Conservation (phyloP, 2,888 invertebrate species). For the Augochlorella aurata region DNA sequence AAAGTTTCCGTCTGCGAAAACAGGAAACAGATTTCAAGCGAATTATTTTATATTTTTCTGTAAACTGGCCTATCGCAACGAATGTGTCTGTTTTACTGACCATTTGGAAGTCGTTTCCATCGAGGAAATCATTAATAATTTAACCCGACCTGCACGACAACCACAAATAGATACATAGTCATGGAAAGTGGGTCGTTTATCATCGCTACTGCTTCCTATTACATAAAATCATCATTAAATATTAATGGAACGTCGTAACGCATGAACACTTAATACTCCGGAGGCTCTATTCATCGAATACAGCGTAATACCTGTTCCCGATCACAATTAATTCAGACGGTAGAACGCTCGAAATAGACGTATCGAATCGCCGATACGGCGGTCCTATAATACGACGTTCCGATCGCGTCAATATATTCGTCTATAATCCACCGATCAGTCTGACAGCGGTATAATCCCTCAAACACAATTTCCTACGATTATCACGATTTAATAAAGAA, state of each 20-base stretch:
- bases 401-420: neutral
- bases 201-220: slow-evolving; percentile 4
- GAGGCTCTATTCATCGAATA: neutral
- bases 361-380: neutral
- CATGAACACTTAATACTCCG: neutral
- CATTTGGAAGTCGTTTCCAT: neutral
- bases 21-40: neutral
- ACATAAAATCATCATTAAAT: slow-evolving; percentile 5
- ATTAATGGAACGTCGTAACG: slow-evolving; percentile 9
- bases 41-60: neutral
- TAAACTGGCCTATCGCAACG: neutral
- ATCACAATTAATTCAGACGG: neutral
- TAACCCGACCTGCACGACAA: neutral
- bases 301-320: neutral
- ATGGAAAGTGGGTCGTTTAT: slow-evolving; percentile 7
- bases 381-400: neutral
- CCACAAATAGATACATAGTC: neutral
- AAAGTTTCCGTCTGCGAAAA: neutral
- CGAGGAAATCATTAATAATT: neutral
- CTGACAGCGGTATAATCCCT: neutral
- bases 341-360: neutral
- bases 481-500: neutral
- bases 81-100: neutral
- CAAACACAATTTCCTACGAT: neutral
- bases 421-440: neutral